Evolutionary conservation across 2,113 vertebrate genomes (phyloP), one percentile per base, ranked within the genome.

Genomic region (Platichthys flesus): DNA sequence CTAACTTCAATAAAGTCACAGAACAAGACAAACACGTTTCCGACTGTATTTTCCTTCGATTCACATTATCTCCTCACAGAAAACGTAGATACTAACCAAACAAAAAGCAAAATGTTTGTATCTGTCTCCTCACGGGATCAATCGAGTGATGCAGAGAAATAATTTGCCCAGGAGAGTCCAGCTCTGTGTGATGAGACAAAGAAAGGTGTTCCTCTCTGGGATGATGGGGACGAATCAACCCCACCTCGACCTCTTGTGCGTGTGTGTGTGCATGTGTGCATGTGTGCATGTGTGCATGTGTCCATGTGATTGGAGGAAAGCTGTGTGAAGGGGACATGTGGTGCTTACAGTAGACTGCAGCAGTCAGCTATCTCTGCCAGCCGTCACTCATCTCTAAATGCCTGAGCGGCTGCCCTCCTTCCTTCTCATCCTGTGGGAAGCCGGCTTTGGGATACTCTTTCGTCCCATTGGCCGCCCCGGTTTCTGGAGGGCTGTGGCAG

Each of bases 331-430:
- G 52, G 73, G 28, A 79, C 64, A 71, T 63, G 86, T 62, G 72
- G 60, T 12, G 76, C 66, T 51, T 51, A 51, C 47, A 51, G 51
- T 21, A 9, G 51, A 54, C 51, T 16, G 28, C 67, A 60, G 83
- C 62, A 60, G 18, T 14, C 60, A 71, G 92, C 90, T 97, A 98
- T 96, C 96, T 96, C 55, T 95, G 95, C 97, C 97, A 98, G 62
- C 90, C 60, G 7, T 95, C 94, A 1, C 71, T 82, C 45, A 92
- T 74, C 69, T 95, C 94, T 68, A 89, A 74, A 26, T 94, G 88
- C 73, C 95, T 93, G 8, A 90, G 0, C 0, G 90, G 69, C 21
- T 86, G 75, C 0, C 91, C 77, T 63, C 52, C 84, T 45, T 94
- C 94, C 67, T 93, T 94, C 26, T 93, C 94, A 0, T 85, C 85